Conservation (phyloP, 2,797 vertebrate genomes). For the Mus caroli region DNA sequence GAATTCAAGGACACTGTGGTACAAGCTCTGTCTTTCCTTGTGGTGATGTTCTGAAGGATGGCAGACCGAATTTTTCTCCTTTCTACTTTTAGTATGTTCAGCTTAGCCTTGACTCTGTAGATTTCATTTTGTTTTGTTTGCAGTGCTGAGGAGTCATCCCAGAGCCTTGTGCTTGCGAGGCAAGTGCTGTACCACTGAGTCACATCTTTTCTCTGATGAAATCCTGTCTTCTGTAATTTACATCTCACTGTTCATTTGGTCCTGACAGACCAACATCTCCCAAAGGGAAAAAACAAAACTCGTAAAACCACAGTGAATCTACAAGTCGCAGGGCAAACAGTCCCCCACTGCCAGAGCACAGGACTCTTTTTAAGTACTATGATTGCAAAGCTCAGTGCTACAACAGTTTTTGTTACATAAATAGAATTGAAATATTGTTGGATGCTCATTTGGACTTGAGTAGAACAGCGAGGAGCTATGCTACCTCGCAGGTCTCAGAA, state of each 20-base stretch:
- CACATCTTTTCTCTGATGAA: neutral
- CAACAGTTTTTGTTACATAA: neutral
- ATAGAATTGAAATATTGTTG: neutral
- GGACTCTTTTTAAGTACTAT: slow-evolving; percentile 27
- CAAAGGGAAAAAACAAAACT: neutral
- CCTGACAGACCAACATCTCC: neutral
- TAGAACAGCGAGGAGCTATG: neutral
- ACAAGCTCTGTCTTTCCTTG: neutral
- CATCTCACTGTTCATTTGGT: neutral
- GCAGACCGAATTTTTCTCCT: neutral
- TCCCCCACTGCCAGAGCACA: neutral
- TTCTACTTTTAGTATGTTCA: neutral
- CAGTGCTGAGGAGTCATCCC: neutral
- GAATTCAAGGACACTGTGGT: neutral
- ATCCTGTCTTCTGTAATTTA: neutral
- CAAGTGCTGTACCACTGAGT: neutral
- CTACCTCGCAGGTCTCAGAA: neutral
- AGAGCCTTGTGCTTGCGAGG: neutral
- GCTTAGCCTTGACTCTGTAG: neutral
- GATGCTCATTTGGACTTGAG: neutral
- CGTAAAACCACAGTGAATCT: neutral
- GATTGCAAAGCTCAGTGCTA: neutral
- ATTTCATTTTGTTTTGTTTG: neutral
- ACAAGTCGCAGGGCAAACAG: neutral
- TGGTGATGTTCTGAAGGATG: neutral